phyloP scores from a whole-genome alignment of 92 coral and sea anemone species.

The Isaurus tuberculatus region DNA sequence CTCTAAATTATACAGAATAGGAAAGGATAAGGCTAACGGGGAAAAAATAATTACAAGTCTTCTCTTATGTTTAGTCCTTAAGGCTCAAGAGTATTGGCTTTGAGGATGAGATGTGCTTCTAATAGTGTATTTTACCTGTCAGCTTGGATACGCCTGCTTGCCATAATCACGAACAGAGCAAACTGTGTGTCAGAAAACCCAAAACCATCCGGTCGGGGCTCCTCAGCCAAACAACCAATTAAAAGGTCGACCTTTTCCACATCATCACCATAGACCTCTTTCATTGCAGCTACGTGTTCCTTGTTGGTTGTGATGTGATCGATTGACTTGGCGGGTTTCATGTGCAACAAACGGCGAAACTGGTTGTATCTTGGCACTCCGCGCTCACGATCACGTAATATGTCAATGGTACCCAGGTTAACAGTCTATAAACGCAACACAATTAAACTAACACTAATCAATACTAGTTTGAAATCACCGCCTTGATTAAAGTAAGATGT shows the following conservation, averaged over 20 bases:
- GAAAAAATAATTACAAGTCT: too few species aligned
- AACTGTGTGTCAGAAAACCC: slow-evolving; percentile 90
- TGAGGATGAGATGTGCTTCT: background rate
- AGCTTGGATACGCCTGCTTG: slow-evolving; percentile 75
- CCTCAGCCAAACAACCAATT: slow-evolving; percentile 85
- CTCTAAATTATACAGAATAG: too few species aligned
- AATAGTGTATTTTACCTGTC: slow-evolving; percentile 64
- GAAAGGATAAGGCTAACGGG: too few species aligned
- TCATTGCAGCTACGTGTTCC: slow-evolving; percentile 69
- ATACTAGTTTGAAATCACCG: too few species aligned
- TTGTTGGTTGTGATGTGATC: slow-evolving; percentile 75
- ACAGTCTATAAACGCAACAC: slow-evolving; percentile 50
- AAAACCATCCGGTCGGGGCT: slow-evolving; percentile 84
- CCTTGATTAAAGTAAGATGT: too few species aligned
- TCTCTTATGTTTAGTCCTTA: too few species aligned
- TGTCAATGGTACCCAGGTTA: slow-evolving; percentile 83
- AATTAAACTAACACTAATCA: background rate
- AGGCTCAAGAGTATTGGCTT: too few species aligned
- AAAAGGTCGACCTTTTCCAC: slow-evolving; percentile 81
- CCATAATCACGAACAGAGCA: slow-evolving; percentile 77
- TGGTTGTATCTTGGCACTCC: slow-evolving; percentile 86
- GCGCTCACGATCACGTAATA: slow-evolving; percentile 84
- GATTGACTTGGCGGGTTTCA: slow-evolving; percentile 75
- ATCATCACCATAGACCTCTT: slow-evolving; percentile 71
- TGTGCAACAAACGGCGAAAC: slow-evolving; percentile 70